A percentile compares a stretch with the other conserved stretches of the same genome.
Conservation (phyloP, 2,888 invertebrate genomes). For the Xestoiulus laeticollis region DNA sequence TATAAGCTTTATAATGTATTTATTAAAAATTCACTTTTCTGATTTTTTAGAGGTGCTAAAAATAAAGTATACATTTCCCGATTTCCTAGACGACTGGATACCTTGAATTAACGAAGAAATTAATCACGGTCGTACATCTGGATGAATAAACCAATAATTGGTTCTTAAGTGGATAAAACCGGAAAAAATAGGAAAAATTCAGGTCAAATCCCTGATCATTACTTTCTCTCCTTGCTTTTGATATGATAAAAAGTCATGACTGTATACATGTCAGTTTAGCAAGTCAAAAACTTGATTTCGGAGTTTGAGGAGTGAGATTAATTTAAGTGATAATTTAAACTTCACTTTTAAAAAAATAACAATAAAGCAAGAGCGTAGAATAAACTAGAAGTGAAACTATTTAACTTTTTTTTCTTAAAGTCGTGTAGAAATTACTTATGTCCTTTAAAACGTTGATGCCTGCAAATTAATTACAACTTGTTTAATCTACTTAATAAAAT, state of each 20-base stretch:
- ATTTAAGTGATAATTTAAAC: constrained; percentile 21
- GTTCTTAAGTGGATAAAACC: neutral
- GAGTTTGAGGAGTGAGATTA: constrained; percentile 10
- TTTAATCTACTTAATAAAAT: neutral
- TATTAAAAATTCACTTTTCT: too few species aligned
- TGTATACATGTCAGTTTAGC: neutral
- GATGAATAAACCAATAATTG: neutral
- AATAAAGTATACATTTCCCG: too few species aligned
- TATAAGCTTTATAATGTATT: too few species aligned
- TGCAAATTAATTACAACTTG: neutral
- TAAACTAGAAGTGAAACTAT: neutral
- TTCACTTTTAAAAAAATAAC: neutral
- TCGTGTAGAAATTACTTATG: neutral
- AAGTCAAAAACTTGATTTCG: constrained; percentile 3
- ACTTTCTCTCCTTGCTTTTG: neutral
- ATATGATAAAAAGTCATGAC: neutral
- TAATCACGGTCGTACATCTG: neutral
- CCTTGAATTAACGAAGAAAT: neutral
- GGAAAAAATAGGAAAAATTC: neutral
- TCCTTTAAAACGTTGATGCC: neutral
- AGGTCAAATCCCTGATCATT: neutral
- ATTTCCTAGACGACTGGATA: too few species aligned
- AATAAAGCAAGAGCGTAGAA: neutral
- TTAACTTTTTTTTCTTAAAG: neutral
- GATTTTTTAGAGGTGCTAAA: too few species aligned